These are phyloP conservation scores for Schizaphis graminum DNA, from an alignment of 2,888 invertebrate genomes.

Conservation along the genomic window DNA sequence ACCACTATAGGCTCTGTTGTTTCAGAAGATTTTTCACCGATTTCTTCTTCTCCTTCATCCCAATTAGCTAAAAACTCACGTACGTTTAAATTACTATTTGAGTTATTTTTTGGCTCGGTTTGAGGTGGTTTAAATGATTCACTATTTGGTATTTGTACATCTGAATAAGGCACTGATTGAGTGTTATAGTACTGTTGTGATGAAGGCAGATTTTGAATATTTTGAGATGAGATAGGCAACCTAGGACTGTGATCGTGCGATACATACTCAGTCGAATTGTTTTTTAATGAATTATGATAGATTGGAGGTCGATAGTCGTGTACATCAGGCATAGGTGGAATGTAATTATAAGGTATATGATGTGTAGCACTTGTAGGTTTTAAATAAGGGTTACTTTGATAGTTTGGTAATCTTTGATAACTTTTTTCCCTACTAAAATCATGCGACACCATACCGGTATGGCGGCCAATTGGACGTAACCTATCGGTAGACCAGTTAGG, in stretches of 20 bases:
- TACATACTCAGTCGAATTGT: conserved; percentile 30
- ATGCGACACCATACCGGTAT: neutral
- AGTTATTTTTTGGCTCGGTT: neutral
- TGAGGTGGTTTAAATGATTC: conserved; percentile 32
- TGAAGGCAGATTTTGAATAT: conserved; percentile 30
- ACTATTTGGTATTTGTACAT: conserved; percentile 12
- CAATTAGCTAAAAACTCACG: conserved; percentile 67
- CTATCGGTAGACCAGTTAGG: conserved; percentile 34
- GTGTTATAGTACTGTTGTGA: conserved; percentile 49
- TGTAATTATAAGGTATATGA: conserved; percentile 54
- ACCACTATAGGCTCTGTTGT: conserved; percentile 65
- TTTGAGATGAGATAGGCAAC: conserved; percentile 31
- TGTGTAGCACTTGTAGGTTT: conserved; percentile 33
- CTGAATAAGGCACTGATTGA: conserved; percentile 41
- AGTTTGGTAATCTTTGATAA: conserved; percentile 48
- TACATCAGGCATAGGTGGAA: conserved; percentile 37
- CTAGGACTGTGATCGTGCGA: neutral
- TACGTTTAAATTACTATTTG: conserved; percentile 66
- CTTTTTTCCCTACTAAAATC: conserved; percentile 51
- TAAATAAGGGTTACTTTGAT: conserved; percentile 32
- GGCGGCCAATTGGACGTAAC: neutral
- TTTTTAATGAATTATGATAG: conserved; percentile 36
- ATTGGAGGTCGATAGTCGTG: conserved; percentile 43
- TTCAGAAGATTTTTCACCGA: conserved; percentile 50
- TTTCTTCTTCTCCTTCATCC: conserved; percentile 67